A percentile compares a stretch with the other conserved stretches of the same genome.
phyloP scores from a whole-genome alignment of 2,113 vertebrate species.

The Ceratotherium simum region DNA sequence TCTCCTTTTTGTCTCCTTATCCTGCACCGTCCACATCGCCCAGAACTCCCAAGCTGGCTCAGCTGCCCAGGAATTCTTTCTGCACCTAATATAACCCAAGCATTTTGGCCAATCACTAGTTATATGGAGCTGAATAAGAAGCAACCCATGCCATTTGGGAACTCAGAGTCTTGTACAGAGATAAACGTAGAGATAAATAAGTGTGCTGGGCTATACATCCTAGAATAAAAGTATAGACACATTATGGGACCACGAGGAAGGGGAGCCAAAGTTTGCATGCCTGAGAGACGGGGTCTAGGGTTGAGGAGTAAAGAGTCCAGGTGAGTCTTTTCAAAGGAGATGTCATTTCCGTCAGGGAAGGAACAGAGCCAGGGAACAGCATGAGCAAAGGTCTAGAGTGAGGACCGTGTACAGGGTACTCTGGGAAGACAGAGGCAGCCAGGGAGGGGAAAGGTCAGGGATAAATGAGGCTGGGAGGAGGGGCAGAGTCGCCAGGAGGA shows the following conservation, averaged over 20 bases:
- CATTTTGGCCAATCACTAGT: neutral
- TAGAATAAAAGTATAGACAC: neutral
- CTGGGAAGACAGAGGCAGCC: neutral
- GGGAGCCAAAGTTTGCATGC: neutral
- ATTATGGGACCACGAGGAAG: neutral
- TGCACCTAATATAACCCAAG: neutral
- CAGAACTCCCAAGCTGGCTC: neutral
- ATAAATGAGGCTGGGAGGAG: neutral
- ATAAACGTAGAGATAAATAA: neutral
- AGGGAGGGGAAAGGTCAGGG: neutral
- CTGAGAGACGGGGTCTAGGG: neutral
- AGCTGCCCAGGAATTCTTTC: neutral
- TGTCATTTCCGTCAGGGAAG: neutral
- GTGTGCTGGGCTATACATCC: neutral
- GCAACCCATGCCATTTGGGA: neutral
- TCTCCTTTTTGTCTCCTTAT: neutral
- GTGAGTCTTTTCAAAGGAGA: neutral
- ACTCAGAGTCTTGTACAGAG: neutral
- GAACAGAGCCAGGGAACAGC: neutral
- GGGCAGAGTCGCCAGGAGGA: neutral
- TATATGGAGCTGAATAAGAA: neutral
- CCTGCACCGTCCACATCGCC: accelerated
- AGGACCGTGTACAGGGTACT: neutral
- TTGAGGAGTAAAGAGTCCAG: neutral
- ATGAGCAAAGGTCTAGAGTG: neutral